Base-by-base conservation (phyloP, 1,140 invertebrate species). In the Brachionus rubens region DNA sequence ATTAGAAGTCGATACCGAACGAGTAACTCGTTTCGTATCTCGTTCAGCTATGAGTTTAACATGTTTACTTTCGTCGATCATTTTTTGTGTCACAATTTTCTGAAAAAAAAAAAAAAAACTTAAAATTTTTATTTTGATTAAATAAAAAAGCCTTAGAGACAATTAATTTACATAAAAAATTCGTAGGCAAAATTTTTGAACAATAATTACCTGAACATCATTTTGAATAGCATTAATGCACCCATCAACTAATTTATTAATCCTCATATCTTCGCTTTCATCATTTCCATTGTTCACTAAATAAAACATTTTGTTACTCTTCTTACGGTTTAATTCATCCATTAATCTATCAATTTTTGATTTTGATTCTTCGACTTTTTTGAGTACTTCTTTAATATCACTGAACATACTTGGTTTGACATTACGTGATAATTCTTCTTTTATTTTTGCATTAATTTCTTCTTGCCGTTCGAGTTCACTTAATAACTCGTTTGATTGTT, bases 51-150 rank as follows among this genome's bases (percentile, higher is more conserved):
- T 28, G 19, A 72, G 43, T 50, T 72, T 48, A 6, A 72, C 30
- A n/a, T 72, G 68, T 9, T 21, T 33, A 9, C 33, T 72, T 24
- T 72, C 68, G 33, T 72, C 68, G 9, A 50, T 54, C 46, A 72
- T 36, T 52, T 72, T 72, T 72, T 72, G 46, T 33, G 28, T 26
- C 24, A 72, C 68, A 16, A 72, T 28, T 48, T 41, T 48, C 68
- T 72, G 26, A 10, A 12, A 28, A 65, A 43, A 43, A 41, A 65
- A 43, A 24, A 43, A 16, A 43, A 65, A 46, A 14, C 3, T 7
- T 3, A 7, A 46, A 46, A 46, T 46, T 46, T 46, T 46, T 46
- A 7, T 46, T 46, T 65, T 65, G 24, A 36, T 16, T 43, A 12
- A 14, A 36, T n/a, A 28, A 4, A 54, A 48, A 12, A 28, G 46